These are phyloP conservation scores for Monoplex corrugatus DNA, from an alignment of 2,888 invertebrate species.

Conservation along the genomic window DNA sequence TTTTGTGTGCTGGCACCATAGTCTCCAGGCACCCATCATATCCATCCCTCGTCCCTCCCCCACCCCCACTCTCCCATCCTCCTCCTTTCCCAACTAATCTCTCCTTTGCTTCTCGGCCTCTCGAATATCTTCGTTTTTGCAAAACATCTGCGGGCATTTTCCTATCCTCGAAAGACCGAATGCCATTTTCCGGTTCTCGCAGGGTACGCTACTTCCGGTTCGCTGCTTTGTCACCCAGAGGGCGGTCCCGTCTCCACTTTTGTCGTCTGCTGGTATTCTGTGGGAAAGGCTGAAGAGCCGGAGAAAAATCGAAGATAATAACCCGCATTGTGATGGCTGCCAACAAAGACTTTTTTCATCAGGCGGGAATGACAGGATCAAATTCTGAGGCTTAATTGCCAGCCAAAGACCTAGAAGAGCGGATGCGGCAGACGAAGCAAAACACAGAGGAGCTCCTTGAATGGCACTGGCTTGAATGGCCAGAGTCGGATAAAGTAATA, in stretches of 20 bases:
- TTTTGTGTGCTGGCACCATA: too few species aligned
- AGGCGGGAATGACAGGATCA: slow-evolving; percentile 37
- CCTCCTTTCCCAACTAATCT: slow-evolving; percentile 26
- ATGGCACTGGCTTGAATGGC: background rate
- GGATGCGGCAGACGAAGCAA: slow-evolving; percentile 42
- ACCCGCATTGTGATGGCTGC: slow-evolving; percentile 44
- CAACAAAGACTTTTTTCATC: slow-evolving; percentile 39
- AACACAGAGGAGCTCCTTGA: slow-evolving; percentile 12
- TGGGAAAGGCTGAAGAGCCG: slow-evolving; percentile 7
- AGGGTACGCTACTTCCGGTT: slow-evolving; percentile 47
- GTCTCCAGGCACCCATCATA: background rate
- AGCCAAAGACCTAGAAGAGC: slow-evolving; percentile 26
- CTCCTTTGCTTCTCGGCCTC: slow-evolving; percentile 18
- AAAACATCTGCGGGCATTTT: slow-evolving; percentile 51
- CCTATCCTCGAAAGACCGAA: background rate
- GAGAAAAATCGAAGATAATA: slow-evolving; percentile 48
- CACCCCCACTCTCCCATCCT: slow-evolving; percentile 2
- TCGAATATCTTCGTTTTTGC: background rate
- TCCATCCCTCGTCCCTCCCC: background rate
- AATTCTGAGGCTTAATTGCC: slow-evolving; percentile 46
- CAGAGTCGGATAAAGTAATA: slow-evolving; percentile 22
- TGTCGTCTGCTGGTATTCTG: slow-evolving; percentile 40
- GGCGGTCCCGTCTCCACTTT: slow-evolving; percentile 38
- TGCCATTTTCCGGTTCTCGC: slow-evolving; percentile 48
- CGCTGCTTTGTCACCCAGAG: slow-evolving; percentile 48